These are phyloP conservation scores for Gadopsis marmoratus DNA, from an alignment of 2,797 vertebrate genomes.

Conservation along the genomic window DNA sequence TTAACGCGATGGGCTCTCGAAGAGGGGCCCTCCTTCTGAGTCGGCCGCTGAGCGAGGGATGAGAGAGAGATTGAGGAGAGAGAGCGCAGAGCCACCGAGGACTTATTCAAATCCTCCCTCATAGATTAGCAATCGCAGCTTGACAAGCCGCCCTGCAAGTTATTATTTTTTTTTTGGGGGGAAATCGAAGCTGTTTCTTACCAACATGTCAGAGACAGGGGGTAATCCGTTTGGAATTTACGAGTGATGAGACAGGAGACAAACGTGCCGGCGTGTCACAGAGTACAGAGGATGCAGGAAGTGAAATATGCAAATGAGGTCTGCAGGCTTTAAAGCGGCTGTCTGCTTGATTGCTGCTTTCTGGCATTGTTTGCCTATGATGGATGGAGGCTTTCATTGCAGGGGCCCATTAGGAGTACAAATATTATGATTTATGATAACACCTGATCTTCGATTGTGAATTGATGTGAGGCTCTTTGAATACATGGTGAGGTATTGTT, in stretches of 20 bases:
- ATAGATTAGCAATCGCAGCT: slow-evolving; percentile 87
- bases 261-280: slow-evolving; percentile 74
- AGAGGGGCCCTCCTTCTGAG: slow-evolving; percentile 82
- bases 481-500: slow-evolving; percentile 6
- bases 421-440: slow-evolving; percentile 79
- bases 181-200: slow-evolving; percentile 81
- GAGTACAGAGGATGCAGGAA: slow-evolving; percentile 73
- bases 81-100: slow-evolving; percentile 73
- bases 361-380: slow-evolving; percentile 76
- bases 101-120: slow-evolving; percentile 89
- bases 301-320: slow-evolving; percentile 82
- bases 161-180: slow-evolving; percentile 73
- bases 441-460: slow-evolving; percentile 50
- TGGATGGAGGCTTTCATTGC: slow-evolving; percentile 72
- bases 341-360: slow-evolving; percentile 75
- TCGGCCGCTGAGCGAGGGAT: slow-evolving; percentile 75
- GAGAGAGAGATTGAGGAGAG: slow-evolving; percentile 77
- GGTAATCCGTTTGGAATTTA: slow-evolving; percentile 86
- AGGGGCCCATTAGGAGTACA: slow-evolving; percentile 73
- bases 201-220: slow-evolving; percentile 79
- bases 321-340: slow-evolving; percentile 72
- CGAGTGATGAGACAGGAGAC: slow-evolving; percentile 81
- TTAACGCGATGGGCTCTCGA: slow-evolving; percentile 80
- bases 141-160: slow-evolving; percentile 85
- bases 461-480: slow-evolving; percentile 43